A percentile compares a stretch with the other conserved stretches of the same genome.
Conservation (phyloP, 2,113 vertebrate species). For the Pterocles orientalis region DNA sequence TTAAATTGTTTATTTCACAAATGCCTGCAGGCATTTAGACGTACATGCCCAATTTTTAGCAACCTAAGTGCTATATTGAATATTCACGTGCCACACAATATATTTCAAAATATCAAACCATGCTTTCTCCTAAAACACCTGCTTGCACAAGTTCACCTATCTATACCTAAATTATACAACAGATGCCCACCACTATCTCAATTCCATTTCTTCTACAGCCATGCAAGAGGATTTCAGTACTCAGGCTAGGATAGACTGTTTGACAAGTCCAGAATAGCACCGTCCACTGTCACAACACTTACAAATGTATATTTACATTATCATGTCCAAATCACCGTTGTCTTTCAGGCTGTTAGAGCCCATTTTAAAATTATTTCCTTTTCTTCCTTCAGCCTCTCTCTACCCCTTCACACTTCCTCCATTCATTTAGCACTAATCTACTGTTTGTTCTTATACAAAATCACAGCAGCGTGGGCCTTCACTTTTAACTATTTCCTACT, state of each 20-base stretch:
- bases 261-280: not conserved
- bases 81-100: not conserved
- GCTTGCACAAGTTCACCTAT: not conserved
- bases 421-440: not conserved
- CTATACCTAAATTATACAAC: not conserved
- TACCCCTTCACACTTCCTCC: not conserved
- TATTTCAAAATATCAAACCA: not conserved
- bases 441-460: not conserved
- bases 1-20: not conserved
- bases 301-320: not conserved
- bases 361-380: not conserved
- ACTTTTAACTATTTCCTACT: not conserved
- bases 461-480: not conserved
- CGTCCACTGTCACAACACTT: not conserved
- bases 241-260: not conserved
- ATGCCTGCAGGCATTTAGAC: not conserved
- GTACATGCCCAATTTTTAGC: not conserved
- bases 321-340: not conserved
- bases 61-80: not conserved
- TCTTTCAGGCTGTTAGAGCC: not conserved
- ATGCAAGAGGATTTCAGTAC: not conserved
- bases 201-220: not conserved
- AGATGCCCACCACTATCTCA: not conserved
- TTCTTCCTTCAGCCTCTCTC: not conserved
- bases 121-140: not conserved